A percentile compares a stretch with the other conserved stretches of the same genome.
Evolutionary conservation across 2,113 vertebrate genomes (phyloP).

Genomic region (Okapia johnstoni): DNA sequence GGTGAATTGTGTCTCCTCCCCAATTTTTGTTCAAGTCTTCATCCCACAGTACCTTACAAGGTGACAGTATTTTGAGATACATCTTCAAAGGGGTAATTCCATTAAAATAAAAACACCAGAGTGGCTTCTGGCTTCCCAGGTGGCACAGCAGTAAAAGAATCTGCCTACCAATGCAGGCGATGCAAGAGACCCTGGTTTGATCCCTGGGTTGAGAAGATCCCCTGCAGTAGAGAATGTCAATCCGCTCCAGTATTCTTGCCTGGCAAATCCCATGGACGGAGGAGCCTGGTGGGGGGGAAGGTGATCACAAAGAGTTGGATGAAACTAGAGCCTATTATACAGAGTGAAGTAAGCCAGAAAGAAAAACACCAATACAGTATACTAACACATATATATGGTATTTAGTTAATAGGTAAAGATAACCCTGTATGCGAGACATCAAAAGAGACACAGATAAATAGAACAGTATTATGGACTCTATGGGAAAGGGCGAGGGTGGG

Average conservation of each 20-base stretch:
- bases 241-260: accelerated
- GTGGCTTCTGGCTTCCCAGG: background rate
- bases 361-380: too few species aligned
- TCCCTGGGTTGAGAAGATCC: background rate
- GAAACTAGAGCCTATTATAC: too few species aligned
- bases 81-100: background rate
- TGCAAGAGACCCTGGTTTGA: background rate
- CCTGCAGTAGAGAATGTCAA: background rate
- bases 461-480: too few species aligned
- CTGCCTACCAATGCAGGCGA: background rate
- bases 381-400: too few species aligned
- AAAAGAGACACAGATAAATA: too few species aligned
- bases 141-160: background rate
- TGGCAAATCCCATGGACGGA: background rate
- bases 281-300: background rate
- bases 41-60: background rate
- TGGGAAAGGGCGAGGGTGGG: too few species aligned
- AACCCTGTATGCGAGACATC: too few species aligned
- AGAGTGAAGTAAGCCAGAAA: too few species aligned
- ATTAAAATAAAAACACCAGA: background rate
- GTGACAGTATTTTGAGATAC: background rate
- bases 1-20: background rate
- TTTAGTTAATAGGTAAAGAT: too few species aligned
- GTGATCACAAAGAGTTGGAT: background rate
- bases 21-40: background rate